phyloP scores from a whole-genome alignment of 2,113 vertebrate species.

The Heliornis fulica region DNA sequence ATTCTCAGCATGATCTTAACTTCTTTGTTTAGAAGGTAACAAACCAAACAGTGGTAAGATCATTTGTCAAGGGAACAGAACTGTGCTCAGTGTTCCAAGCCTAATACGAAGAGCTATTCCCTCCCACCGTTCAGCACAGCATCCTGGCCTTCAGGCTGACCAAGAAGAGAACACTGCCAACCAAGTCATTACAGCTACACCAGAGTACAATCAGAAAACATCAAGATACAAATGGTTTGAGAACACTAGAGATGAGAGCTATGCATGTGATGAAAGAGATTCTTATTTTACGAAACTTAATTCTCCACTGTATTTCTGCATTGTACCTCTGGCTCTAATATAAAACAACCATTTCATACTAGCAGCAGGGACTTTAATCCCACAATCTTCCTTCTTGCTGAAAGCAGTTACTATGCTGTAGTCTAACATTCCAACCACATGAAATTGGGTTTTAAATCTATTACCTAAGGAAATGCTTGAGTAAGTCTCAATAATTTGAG shows the following conservation, averaged over 20 bases:
- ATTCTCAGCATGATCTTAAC: neutral
- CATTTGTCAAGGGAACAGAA: neutral
- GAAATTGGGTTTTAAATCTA: neutral
- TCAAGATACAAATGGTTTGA: rapidly evolving
- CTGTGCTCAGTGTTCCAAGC: neutral
- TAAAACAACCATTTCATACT: neutral
- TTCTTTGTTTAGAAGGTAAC: neutral
- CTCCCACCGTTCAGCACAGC: neutral
- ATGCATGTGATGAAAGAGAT: neutral
- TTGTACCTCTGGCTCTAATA: neutral
- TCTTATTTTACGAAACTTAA: neutral
- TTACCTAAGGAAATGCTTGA: neutral
- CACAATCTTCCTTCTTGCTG: neutral
- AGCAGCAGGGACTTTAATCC: neutral
- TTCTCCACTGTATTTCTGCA: neutral
- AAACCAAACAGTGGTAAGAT: neutral
- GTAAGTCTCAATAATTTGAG: neutral
- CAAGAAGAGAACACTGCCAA: neutral
- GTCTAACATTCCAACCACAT: neutral
- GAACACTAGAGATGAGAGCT: neutral
- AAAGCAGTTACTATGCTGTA: neutral
- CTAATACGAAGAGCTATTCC: neutral
- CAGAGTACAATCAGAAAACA: neutral
- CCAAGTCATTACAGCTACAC: rapidly evolving
- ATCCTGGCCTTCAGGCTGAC: neutral